These are phyloP conservation scores for Lasiurus cinereus DNA, from an alignment of 2,113 vertebrate genomes.

Conservation along the genomic window DNA sequence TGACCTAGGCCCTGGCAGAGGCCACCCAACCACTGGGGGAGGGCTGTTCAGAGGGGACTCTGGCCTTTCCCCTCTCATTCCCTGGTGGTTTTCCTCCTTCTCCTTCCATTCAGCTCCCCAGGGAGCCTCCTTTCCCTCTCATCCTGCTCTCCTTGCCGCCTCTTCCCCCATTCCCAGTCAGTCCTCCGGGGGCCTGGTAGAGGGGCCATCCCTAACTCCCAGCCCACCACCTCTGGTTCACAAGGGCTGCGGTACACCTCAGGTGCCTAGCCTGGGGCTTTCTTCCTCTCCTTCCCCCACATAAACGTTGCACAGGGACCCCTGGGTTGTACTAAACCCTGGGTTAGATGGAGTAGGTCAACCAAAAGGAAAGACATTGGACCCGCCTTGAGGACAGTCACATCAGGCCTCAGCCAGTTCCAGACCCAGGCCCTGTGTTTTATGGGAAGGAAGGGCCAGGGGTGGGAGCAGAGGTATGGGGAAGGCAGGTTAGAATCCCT, in stretches of 20 bases:
- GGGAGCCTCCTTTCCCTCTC: neutral
- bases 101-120: neutral
- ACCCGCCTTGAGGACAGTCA: slow-evolving; percentile 18
- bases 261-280: neutral
- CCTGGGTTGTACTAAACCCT: neutral
- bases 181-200: slow-evolving; percentile 22
- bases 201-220: neutral
- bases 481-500: neutral
- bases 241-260: neutral
- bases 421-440: neutral
- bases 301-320: neutral
- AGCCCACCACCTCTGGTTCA: neutral
- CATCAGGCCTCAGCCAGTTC: neutral
- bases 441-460: neutral
- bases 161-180: neutral
- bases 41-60: neutral
- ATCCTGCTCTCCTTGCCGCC: neutral
- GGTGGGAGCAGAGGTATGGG: neutral
- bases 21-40: slow-evolving; percentile 11
- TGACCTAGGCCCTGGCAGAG: slow-evolving; percentile 18
- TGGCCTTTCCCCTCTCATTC: neutral
- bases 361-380: neutral
- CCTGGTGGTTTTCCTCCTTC: neutral
- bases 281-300: neutral
- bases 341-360: neutral